These are phyloP conservation scores for Drosophila repletoides DNA, from an alignment of 1,140 invertebrate genomes.

Conservation along the genomic window DNA sequence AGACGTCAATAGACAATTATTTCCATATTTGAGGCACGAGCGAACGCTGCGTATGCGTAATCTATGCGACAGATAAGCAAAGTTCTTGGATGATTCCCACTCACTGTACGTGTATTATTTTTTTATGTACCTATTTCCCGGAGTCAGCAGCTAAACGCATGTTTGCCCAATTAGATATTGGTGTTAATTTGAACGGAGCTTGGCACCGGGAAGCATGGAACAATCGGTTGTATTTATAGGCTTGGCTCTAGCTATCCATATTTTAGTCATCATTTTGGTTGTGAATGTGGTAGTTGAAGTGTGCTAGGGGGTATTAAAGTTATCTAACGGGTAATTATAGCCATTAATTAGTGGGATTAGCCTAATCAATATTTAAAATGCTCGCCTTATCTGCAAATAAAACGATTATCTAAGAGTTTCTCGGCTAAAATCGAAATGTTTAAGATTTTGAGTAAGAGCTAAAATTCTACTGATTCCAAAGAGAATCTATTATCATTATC, in stretches of 20 bases:
- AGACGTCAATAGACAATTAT: constrained; percentile 34
- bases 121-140: constrained; percentile 6
- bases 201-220: not conserved
- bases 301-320: too few relatives aligned
- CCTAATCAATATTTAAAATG: too few relatives aligned
- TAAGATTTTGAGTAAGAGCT: too few relatives aligned
- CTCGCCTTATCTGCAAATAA: too few relatives aligned
- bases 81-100: not conserved
- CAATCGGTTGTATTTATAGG: constrained; percentile 46
- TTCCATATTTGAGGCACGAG: not conserved
- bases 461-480: too few relatives aligned
- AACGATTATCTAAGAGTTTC: too few relatives aligned
- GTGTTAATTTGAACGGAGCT: constrained; percentile 35
- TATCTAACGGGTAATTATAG: too few relatives aligned
- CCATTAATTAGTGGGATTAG: too few relatives aligned
- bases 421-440: too few relatives aligned
- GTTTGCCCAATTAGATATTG: constrained; percentile 56
- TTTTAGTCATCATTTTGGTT: constrained; percentile 35
- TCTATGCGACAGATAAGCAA: constrained; percentile 11
- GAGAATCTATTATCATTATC: too few relatives aligned
- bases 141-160: constrained; percentile 28
- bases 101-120: not conserved
- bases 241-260: constrained; percentile 12
- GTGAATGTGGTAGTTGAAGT: not conserved
- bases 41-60: constrained; percentile 52